phyloP scores from a whole-genome alignment of 2,113 vertebrate species.

The Mustela lutreola region DNA sequence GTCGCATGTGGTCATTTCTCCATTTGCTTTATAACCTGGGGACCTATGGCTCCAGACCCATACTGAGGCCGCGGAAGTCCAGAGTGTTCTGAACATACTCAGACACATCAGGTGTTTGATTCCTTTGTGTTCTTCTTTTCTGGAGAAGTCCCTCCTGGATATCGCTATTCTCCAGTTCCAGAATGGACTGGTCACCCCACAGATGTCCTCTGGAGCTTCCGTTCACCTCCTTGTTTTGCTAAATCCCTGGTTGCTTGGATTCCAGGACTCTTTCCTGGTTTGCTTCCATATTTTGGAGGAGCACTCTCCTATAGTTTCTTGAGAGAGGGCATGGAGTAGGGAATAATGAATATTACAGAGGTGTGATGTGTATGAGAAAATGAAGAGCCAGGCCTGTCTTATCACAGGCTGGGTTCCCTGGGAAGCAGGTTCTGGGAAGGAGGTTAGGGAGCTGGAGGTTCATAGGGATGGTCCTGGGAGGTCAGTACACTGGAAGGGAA shows the following conservation, averaged over 20 bases:
- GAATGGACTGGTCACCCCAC: background rate
- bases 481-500: background rate
- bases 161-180: background rate
- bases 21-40: background rate
- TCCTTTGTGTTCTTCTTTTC: background rate
- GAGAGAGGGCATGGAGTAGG: background rate
- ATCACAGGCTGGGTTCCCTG: background rate
- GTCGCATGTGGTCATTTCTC: background rate
- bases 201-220: background rate
- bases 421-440: background rate
- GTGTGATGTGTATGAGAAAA: background rate
- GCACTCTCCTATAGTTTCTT: background rate
- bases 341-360: background rate
- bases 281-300: background rate
- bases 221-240: background rate
- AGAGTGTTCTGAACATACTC: background rate
- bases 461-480: background rate
- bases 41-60: background rate
- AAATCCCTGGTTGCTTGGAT: background rate
- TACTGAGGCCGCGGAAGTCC: background rate
- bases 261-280: background rate
- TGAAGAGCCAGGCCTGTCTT: background rate
- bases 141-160: background rate
- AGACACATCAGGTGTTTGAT: background rate
- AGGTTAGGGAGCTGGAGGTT: background rate